A percentile compares a stretch with the other conserved stretches of the same genome.
Evolutionary conservation across 30 jellyfish, hydroid and myxozoan genomes (phyloP).

Genomic region (Cassiopea xamachana): DNA sequence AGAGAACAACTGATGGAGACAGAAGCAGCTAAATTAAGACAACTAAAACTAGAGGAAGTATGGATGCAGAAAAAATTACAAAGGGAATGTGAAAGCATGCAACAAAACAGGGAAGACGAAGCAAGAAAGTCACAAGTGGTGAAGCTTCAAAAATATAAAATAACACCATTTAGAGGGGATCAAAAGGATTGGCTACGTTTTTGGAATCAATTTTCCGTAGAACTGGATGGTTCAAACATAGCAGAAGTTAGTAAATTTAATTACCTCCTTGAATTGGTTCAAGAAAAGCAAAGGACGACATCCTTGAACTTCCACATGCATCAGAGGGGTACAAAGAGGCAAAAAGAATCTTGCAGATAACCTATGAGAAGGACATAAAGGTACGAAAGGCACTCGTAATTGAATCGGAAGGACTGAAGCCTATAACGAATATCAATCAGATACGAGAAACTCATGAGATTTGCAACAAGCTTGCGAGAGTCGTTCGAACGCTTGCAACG

Average conservation of each 20-base stretch:
- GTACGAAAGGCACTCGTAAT: constrained; percentile 54
- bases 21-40: constrained; percentile 18
- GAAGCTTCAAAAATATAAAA: constrained; percentile 55
- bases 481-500: constrained; percentile 61
- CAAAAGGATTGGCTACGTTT: constrained; percentile 75
- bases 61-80: constrained; percentile 46
- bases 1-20: constrained; percentile 22
- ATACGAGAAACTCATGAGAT: constrained; percentile 31
- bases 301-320: constrained; percentile 65
- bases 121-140: constrained; percentile 34
- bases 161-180: constrained; percentile 66
- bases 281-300: constrained; percentile 75
- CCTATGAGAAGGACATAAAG: constrained; percentile 65
- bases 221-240: constrained; percentile 63
- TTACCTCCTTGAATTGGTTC: constrained; percentile 67
- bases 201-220: constrained; percentile 80
- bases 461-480: constrained; percentile 62
- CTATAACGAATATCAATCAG: constrained; percentile 22
- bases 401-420: constrained; percentile 31
- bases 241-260: constrained; percentile 74
- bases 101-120: constrained; percentile 17
- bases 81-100: constrained; percentile 35
- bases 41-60: constrained; percentile 26
- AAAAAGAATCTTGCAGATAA: constrained; percentile 47
- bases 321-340: constrained; percentile 66